Base-by-base conservation (phyloP, 2,797 vertebrate species). In the Crenuchus spilurus region DNA sequence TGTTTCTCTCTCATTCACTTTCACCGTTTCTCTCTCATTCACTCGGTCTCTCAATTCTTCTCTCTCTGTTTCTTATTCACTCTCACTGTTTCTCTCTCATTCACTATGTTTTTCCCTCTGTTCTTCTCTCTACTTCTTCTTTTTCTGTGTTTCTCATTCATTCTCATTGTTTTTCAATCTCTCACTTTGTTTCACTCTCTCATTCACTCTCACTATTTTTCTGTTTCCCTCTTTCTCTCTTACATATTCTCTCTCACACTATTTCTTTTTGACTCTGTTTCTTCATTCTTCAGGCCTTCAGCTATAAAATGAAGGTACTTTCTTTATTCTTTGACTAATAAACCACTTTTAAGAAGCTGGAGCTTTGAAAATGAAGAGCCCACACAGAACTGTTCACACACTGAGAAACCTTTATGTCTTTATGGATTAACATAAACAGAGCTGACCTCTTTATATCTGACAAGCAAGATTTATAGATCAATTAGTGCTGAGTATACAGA, bases 361-460 rank as follows among this genome's bases (percentile, higher is more conserved):
- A 54, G 24, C 13, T 7, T 28, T 13, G n/a, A 28, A 7, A 13
- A 14, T 28, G 51, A 54, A 30, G 24, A 52, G 49, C 22, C 22
- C 1, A 6, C 14, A 2, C 1, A 31, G 49, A 0, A 26, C n/a
- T n/a, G n/a, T n/a, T n/a, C n/a, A n/a, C n/a, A n/a, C n/a, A n/a
- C n/a, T n/a, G n/a, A n/a, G n/a, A n/a, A n/a, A n/a, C 37, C 55
- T 2, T 37, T 28, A 16, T 51, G 46, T 62, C 62, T 75, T 70
- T 31, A 72, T 72, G 49, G 76, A 69, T 65, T 41, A 72, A 76
- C 71, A 70, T 35, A 73, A 64, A 49, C 18, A 13, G 26, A 54
- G 24, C 10, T 16, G 11, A 52, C 24, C 10, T 1, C 16, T 24
- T 22, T 22, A 1, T 24, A 22, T 51, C 48, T 51, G 22, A 22